A percentile compares a stretch with the other conserved stretches of the same genome.
Evolutionary conservation across 2,888 invertebrate species (phyloP).

Genomic region (Meiosimyza platycephala): DNA sequence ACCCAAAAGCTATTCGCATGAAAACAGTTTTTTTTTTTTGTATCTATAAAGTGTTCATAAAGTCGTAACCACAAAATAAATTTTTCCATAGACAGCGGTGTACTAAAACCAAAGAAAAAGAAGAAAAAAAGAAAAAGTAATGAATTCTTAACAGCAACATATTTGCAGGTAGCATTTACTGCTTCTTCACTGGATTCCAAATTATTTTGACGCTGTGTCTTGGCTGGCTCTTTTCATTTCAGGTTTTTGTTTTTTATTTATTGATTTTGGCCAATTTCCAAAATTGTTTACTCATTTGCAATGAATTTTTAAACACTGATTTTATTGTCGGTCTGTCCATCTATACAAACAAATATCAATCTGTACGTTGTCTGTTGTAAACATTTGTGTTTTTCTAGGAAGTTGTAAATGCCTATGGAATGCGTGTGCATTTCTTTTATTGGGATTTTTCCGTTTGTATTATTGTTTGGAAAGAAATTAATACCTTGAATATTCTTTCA

Average conservation of each 20-base stretch:
- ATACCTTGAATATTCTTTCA: too few species aligned
- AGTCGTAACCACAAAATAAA: background rate
- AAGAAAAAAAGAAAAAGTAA: background rate
- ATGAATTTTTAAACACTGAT: background rate
- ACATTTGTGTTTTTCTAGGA: background rate
- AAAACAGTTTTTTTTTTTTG: background rate
- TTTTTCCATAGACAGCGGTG: background rate
- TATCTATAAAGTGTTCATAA: conserved; percentile 20
- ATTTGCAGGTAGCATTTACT: background rate
- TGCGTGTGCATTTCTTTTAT: too few species aligned
- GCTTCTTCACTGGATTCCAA: background rate
- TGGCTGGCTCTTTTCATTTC: background rate
- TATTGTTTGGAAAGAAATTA: too few species aligned
- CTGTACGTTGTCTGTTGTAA: background rate
- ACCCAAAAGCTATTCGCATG: background rate
- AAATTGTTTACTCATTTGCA: conserved; percentile 14
- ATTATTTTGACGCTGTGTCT: background rate
- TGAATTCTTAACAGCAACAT: background rate
- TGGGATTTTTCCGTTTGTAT: too few species aligned
- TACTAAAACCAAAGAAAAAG: background rate
- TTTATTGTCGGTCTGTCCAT: conserved; percentile 4
- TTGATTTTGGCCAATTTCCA: conserved; percentile 25
- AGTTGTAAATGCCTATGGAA: too few species aligned
- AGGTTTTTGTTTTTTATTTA: background rate
- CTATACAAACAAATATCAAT: too few species aligned